Evolutionary conservation across 2,113 vertebrate genomes (phyloP), one percentile per base, ranked within the genome.

Genomic region (Salminus brasiliensis): DNA sequence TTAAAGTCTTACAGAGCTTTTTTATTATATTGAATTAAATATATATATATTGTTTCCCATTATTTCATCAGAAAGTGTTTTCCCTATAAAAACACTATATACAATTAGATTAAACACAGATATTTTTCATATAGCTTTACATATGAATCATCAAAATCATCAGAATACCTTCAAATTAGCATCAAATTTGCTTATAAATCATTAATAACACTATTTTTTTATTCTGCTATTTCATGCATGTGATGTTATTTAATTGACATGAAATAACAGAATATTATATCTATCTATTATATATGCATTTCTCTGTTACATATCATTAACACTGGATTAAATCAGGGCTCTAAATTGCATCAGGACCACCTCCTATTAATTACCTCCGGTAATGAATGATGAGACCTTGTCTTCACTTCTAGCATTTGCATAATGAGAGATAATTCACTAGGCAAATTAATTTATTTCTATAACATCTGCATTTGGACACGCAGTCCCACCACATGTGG

Each of bases 341-440:
- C 30, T 80, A 71, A 83, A 80, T 72, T 77, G 32, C 68, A 73
- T 78, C 73, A 47, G 32, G 57, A 52, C n/a, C 60, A 12, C 47
- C 30, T 21, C 55, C 15, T 67, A 59, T 76, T 82, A 75, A 75
- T 81, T 72, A 69, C 57, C 57, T 9, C 23, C n/a, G 43, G 63
- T 81, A 79, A 84, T 79, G 68, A 76, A 76, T 72, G 60, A 76
- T 73, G 67, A 80, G 55, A 74, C 45, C 74, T 75, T 74, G 73
- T 30, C 67, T 27, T 76, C 43, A 62, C 70, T 59, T 80, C 53
- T n/a, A 18, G 47, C 3, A 73, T 79, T 72, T 82, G 80, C 76
- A 66, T 85, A 72, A 79, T 23, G 21, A 68, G 43, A 57, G 60
- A 66, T 60, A 52, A 67, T 41, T 66, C 55, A 55, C 45, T n/a